Evolutionary conservation across 2,888 invertebrate genomes (phyloP).

Genomic region (Anoncus sp.): DNA sequence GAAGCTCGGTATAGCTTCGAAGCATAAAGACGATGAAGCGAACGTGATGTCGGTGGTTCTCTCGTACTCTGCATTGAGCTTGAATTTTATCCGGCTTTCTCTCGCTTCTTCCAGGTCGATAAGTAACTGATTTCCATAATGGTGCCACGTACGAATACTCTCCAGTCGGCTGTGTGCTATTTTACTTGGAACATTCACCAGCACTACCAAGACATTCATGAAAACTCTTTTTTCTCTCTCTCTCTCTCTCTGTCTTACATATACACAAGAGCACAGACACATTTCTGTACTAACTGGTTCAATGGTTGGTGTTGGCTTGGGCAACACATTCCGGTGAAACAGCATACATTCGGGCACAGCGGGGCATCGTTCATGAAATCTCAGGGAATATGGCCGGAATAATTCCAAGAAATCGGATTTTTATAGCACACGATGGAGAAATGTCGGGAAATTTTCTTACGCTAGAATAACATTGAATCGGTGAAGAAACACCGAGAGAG

Average conservation of each 20-base stretch:
- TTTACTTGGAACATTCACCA: conserved; percentile 38
- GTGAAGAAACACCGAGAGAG: conserved; percentile 11
- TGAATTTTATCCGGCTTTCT: conserved; percentile 51
- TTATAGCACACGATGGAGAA: conserved; percentile 53
- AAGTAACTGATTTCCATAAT: conserved; percentile 78
- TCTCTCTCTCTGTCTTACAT: neutral
- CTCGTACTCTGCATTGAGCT: conserved; percentile 36
- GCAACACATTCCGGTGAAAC: conserved; percentile 42
- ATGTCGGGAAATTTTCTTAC: conserved; percentile 43
- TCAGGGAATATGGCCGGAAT: conserved; percentile 54
- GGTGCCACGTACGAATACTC: conserved; percentile 68
- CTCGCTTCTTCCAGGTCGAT: conserved; percentile 66
- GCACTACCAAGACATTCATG: conserved; percentile 42
- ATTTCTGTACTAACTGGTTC: conserved; percentile 22
- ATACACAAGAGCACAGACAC: too few relatives aligned
- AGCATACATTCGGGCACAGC: conserved; percentile 33
- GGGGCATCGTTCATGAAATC: conserved; percentile 30
- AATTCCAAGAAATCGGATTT: conserved; percentile 58
- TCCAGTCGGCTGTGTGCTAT: conserved; percentile 45
- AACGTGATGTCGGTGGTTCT: conserved; percentile 44
- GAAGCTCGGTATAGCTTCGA: conserved; percentile 8
- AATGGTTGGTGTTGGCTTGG: conserved; percentile 28
- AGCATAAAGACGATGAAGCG: conserved; percentile 38
- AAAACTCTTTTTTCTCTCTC: conserved; percentile 26
- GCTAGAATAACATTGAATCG: conserved; percentile 48